These are phyloP conservation scores for Geotrypetes seraphini DNA, from an alignment of 2,797 vertebrate genomes.

Conservation along the genomic window DNA sequence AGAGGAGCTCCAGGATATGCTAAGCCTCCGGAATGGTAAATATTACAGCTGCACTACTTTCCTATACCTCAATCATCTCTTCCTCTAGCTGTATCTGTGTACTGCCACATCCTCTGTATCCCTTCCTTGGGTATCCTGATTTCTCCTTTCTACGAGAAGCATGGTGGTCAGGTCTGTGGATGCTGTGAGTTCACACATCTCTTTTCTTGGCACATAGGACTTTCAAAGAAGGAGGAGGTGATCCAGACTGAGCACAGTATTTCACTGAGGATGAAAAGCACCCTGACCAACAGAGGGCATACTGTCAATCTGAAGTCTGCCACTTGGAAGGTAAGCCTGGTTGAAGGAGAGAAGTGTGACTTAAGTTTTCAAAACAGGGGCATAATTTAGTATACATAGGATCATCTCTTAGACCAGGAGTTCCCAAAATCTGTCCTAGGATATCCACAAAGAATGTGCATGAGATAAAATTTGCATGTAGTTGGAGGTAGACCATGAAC, in stretches of 20 bases:
- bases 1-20: constrained; percentile 74
- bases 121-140: not conserved
- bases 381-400: too few species aligned
- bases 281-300: constrained; percentile 70
- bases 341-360: too few species aligned
- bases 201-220: constrained; percentile 31
- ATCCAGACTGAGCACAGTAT: constrained; percentile 49
- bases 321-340: constrained; percentile 64
- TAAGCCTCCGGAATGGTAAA: constrained; percentile 60
- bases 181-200: fast-evolving
- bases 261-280: constrained; percentile 79
- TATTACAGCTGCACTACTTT: too few species aligned
- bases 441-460: too few species aligned
- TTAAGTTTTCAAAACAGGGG: too few species aligned
- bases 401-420: not conserved
- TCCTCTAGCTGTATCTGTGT: not conserved
- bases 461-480: too few species aligned
- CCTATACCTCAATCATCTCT: not conserved
- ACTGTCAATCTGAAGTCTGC: constrained; percentile 81
- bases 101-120: not conserved
- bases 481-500: too few species aligned
- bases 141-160: too few species aligned
- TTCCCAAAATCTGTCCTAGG: too few species aligned
- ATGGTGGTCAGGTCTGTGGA: too few species aligned
- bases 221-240: constrained; percentile 46